Evolutionary conservation across 2,113 vertebrate genomes (phyloP).

Genomic region (Dolichallabes microphthalmus): DNA sequence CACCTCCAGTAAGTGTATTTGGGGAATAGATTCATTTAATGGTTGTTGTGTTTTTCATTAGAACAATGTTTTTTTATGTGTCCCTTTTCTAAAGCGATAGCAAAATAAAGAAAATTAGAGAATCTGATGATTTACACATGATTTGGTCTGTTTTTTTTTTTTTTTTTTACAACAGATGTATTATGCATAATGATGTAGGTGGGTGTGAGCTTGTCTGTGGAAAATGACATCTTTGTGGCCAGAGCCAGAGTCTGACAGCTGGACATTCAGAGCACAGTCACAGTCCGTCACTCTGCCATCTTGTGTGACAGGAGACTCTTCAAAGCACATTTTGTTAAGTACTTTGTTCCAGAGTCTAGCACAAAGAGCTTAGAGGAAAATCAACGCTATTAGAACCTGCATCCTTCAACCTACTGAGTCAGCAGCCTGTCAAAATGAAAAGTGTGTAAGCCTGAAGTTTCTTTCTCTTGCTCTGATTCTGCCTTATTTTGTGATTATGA

Average conservation of each 20-base stretch:
- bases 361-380: conserved; percentile 1
- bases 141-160: not conserved
- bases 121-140: not conserved
- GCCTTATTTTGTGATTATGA: not conserved
- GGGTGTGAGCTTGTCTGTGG: not conserved
- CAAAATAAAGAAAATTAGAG: not conserved
- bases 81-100: not conserved
- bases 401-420: conserved; percentile 4
- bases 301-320: conserved; percentile 1
- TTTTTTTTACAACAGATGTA: not conserved
- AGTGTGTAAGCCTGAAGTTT: conserved; percentile 16
- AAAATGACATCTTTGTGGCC: not conserved
- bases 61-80: not conserved
- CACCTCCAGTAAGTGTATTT: not conserved
- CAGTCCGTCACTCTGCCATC: conserved; percentile 16
- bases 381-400: not conserved
- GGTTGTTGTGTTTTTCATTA: conserved; percentile 21
- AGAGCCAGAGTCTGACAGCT: conserved; percentile 11
- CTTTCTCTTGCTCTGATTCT: not conserved
- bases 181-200: not conserved
- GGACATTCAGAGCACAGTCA: not conserved
- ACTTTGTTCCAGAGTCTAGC: conserved; percentile 9
- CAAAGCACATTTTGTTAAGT: conserved; percentile 21
- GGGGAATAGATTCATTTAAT: conserved; percentile 14
- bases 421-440: conserved; percentile 24